Evolutionary conservation across 2,113 vertebrate genomes (phyloP).

Genomic region (Corythaeola cristata): DNA sequence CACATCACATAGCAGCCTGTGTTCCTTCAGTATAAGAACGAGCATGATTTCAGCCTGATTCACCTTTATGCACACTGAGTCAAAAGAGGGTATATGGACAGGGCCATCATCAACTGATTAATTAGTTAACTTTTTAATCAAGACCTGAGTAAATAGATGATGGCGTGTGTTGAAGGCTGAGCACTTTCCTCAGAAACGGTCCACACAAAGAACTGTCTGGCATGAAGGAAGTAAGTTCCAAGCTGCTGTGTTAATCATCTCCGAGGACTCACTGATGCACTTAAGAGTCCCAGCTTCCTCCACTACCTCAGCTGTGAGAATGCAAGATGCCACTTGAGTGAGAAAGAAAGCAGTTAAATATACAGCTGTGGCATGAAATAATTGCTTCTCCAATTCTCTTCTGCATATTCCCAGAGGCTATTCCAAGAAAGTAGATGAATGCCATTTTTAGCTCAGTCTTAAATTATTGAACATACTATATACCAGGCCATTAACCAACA

Average conservation of each 20-base stretch:
- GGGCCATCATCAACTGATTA: not conserved
- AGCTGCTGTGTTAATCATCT: not conserved
- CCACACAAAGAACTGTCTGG: not conserved
- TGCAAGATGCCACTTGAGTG: not conserved
- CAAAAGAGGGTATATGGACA: not conserved
- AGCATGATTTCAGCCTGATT: not conserved
- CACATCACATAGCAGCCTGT: not conserved
- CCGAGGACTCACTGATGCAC: not conserved
- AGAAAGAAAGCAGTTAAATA: conserved; percentile 30
- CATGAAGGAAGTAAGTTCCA: not conserved
- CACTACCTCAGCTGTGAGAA: conserved; percentile 20
- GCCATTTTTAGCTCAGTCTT: conserved; percentile 60
- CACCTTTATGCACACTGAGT: not conserved
- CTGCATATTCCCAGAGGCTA: conserved; percentile 32
- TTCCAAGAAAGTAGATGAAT: conserved; percentile 56
- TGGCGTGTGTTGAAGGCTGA: not conserved
- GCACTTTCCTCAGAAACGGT: not conserved
- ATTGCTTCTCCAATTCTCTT: conserved; percentile 25
- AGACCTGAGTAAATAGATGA: not conserved
- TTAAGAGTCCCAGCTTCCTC: not conserved
- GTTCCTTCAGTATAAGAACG: not conserved
- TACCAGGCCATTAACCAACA: conserved; percentile 32
- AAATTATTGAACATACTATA: conserved; percentile 63
- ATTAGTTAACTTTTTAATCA: not conserved
- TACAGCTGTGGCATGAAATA: conserved; percentile 38